Conservation (phyloP, 2,113 vertebrate genomes). For the Ciconia boyciana region DNA sequence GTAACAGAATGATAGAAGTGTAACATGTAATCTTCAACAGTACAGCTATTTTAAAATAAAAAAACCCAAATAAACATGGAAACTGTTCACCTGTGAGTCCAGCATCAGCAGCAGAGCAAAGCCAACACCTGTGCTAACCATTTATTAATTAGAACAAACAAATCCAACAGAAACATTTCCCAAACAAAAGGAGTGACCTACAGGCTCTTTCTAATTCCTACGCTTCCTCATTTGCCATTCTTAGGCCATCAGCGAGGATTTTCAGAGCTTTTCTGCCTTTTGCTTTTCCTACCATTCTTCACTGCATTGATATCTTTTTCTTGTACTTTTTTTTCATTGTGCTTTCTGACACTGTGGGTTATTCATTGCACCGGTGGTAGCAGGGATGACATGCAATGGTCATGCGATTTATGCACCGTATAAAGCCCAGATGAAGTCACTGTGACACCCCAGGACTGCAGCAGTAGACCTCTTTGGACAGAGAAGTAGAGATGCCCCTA, state of each 20-base stretch:
- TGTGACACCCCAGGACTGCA: background rate
- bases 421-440: background rate
- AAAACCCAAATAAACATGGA: background rate
- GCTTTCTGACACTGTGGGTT: background rate
- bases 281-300: background rate
- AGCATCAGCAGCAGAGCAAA: background rate
- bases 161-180: background rate
- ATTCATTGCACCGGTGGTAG: background rate
- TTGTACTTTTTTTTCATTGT: background rate
- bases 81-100: background rate
- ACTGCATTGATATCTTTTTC: background rate
- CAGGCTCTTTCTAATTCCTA: background rate
- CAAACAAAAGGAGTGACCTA: background rate
- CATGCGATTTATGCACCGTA: background rate
- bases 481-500: background rate
- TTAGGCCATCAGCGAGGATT: background rate
- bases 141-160: background rate
- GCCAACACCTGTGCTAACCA: background rate
- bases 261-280: background rate
- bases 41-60: background rate
- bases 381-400: background rate
- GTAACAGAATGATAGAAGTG: background rate
- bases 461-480: background rate
- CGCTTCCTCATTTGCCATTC: background rate
- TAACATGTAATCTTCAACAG: background rate